phyloP scores from a whole-genome alignment of 2,888 invertebrate species.

The Standfussiana lucernea region DNA sequence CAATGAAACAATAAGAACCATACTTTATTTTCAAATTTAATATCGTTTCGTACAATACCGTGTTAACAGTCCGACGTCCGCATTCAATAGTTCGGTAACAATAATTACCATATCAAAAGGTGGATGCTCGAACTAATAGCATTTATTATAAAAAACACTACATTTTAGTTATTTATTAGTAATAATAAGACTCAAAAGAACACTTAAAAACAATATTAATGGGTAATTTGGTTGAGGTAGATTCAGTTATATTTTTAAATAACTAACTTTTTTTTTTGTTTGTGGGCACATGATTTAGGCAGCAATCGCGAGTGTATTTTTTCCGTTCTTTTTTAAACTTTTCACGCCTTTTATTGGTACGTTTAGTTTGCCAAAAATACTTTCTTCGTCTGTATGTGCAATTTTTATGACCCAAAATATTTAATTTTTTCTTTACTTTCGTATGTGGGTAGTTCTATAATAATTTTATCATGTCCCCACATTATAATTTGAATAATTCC shows the following conservation, averaged over 20 bases:
- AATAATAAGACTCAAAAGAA: constrained; percentile 89
- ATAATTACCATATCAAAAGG: constrained; percentile 90
- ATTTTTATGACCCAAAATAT: constrained; percentile 26
- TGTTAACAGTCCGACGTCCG: constrained; percentile 80
- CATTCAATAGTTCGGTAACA: constrained; percentile 89
- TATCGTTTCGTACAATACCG: constrained; percentile 86
- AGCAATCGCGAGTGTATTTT: constrained; percentile 31
- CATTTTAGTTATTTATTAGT: constrained; percentile 85
- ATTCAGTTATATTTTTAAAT: constrained; percentile 83
- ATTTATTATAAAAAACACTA: constrained; percentile 88
- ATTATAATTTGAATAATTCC: constrained; percentile 70
- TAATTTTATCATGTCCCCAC: constrained; percentile 76
- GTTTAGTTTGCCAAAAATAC: constrained; percentile 25
- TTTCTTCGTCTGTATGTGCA: constrained; percentile 19
- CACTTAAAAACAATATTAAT: constrained; percentile 89
- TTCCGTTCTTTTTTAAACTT: constrained; percentile 2
- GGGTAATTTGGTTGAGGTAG: constrained; percentile 90
- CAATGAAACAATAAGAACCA: constrained; percentile 71
- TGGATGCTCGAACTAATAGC: constrained; percentile 86
- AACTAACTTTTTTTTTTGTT: constrained; percentile 76
- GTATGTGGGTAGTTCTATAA: constrained; percentile 24
- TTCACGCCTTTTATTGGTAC: neutral
- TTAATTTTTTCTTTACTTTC: neutral
- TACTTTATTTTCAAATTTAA: constrained; percentile 83
- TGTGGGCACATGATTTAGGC: constrained; percentile 70